Conservation (phyloP, 2,797 vertebrate genomes). For the Erethizon dorsatum region DNA sequence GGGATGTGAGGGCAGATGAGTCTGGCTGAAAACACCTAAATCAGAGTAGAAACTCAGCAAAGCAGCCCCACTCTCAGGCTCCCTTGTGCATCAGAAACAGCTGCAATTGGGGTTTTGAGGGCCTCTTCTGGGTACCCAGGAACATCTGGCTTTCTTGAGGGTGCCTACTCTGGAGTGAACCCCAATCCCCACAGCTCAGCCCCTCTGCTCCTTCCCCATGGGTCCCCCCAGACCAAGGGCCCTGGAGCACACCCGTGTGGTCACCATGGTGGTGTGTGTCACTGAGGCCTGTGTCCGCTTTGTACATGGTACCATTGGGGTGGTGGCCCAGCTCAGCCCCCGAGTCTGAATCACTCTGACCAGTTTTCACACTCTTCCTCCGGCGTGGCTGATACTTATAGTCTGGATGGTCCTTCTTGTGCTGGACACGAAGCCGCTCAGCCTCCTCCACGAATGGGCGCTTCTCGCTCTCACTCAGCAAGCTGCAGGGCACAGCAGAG, state of each 20-base stretch:
- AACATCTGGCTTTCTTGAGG: background rate
- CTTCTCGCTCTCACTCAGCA: conserved; percentile 97
- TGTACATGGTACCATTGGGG: conserved; percentile 92
- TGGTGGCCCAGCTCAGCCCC: conserved; percentile 94
- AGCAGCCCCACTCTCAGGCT: background rate
- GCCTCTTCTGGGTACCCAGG: background rate
- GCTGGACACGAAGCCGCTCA: conserved; percentile 97
- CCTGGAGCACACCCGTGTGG: conserved; percentile 92
- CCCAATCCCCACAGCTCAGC: background rate
- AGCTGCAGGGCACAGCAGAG: conserved; percentile 85
- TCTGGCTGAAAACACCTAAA: conserved; percentile 6
- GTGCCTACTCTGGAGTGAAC: background rate
- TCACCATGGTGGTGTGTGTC: conserved; percentile 94
- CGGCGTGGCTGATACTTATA: conserved; percentile 99
- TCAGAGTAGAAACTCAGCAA: conserved; percentile 32
- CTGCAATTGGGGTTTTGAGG: background rate
- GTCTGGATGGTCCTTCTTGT: conserved; percentile 99
- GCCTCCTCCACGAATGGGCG: conserved; percentile 99
- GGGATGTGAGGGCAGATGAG: background rate
- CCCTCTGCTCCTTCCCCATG: rapidly evolving
- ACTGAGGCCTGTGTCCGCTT: conserved; percentile 92
- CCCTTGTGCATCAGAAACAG: background rate
- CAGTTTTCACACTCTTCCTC: conserved; percentile 96
- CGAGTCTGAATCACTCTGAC: conserved; percentile 96
- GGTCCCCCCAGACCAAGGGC: background rate